These are phyloP conservation scores for Bugulina stolonifera DNA, from an alignment of 2,888 invertebrate species.

Conservation along the genomic window DNA sequence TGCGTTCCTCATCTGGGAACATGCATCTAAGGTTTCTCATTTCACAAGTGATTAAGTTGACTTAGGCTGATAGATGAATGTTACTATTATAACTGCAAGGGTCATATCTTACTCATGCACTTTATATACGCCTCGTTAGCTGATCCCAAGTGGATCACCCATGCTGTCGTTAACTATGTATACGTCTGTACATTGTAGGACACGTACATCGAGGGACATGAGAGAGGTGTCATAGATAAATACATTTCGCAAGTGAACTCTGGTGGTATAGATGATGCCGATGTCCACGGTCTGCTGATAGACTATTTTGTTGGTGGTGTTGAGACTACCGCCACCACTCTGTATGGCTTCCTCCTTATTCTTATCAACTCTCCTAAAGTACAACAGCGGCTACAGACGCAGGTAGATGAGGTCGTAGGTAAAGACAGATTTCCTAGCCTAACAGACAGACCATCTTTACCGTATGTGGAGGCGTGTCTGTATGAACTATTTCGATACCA, in stretches of 20 bases:
- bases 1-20: too few relatives aligned
- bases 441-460: conserved; percentile 30
- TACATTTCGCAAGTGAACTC: conserved; percentile 24
- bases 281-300: neutral
- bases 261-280: conserved; percentile 13
- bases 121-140: too few relatives aligned
- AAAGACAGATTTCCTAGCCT: conserved; percentile 30
- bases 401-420: conserved; percentile 34
- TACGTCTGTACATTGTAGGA: too few relatives aligned
- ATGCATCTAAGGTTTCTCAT: too few relatives aligned
- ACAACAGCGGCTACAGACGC: conserved; percentile 35
- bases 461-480: conserved; percentile 34
- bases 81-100: too few relatives aligned
- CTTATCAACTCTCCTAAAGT: conserved; percentile 36
- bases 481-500: conserved; percentile 33
- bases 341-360: conserved; percentile 27
- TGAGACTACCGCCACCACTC: conserved; percentile 27
- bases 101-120: too few relatives aligned
- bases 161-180: too few relatives aligned
- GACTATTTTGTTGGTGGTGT: conserved; percentile 27
- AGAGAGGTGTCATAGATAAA: conserved; percentile 23
- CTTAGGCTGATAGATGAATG: too few relatives aligned
- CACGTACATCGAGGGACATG: conserved; percentile 17
- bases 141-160: too few relatives aligned
- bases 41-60: too few relatives aligned